phyloP scores from a whole-genome alignment of 2,888 invertebrate species.

The Apotomis betuletana region DNA sequence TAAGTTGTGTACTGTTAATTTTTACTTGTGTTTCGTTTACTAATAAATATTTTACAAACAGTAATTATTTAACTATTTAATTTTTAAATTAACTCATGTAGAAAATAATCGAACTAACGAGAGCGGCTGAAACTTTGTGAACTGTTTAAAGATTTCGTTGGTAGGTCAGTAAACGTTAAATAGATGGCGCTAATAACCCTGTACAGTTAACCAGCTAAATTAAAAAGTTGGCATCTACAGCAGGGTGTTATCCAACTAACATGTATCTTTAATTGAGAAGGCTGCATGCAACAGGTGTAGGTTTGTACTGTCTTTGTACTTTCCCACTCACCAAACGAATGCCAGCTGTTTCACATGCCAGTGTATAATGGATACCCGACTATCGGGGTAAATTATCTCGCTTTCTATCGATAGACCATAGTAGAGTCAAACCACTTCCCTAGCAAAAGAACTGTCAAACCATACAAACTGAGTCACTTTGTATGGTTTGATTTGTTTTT shows the following conservation, averaged over 20 bases:
- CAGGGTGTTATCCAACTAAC: background rate
- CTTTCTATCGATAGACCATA: background rate
- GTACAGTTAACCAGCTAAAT: slow-evolving; percentile 14
- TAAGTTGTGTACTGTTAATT: too few relatives aligned
- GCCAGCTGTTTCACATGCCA: slow-evolving; percentile 37
- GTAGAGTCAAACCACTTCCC: too few relatives aligned
- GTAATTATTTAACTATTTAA: too few relatives aligned
- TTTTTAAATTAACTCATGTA: too few relatives aligned
- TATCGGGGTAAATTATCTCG: slow-evolving; percentile 14
- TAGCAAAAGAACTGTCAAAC: too few relatives aligned
- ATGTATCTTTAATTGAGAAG: slow-evolving; percentile 2
- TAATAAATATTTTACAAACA: too few relatives aligned
- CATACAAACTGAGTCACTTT: too few relatives aligned
- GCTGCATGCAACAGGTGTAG: slow-evolving; percentile 27
- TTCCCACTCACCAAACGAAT: slow-evolving; percentile 28
- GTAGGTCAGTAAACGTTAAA: background rate
- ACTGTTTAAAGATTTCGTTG: background rate
- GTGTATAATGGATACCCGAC: slow-evolving; percentile 8
- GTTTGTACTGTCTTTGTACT: slow-evolving; percentile 20
- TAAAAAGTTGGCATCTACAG: background rate
- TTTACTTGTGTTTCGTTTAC: too few relatives aligned
- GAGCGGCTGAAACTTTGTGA: too few relatives aligned
- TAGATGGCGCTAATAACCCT: slow-evolving; percentile 6
- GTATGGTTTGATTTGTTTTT: too few relatives aligned
- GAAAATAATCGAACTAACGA: too few relatives aligned